Percentiles rank a stretch among this genome's conserved stretches.
Conservation (phyloP, 2,797 vertebrate species). For the Fundulus diaphanus region DNA sequence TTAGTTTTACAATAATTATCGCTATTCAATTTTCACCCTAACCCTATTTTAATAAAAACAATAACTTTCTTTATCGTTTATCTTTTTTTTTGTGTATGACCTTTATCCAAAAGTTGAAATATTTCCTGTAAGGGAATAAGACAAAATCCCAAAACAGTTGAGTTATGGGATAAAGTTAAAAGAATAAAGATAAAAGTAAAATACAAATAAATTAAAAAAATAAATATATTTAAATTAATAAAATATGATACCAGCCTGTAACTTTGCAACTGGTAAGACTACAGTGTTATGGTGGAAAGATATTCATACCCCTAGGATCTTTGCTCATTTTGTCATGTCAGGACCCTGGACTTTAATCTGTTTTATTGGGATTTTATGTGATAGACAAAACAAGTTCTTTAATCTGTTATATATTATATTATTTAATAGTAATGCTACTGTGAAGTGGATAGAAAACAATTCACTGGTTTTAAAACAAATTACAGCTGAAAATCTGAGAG, state of each 20-base stretch:
- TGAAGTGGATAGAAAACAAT: background rate
- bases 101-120: background rate
- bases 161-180: too few relatives aligned
- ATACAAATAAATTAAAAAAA: too few relatives aligned
- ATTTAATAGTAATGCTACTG: background rate
- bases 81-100: background rate
- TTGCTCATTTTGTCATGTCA: background rate
- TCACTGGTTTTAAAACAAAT: background rate
- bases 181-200: too few relatives aligned
- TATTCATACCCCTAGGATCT: background rate
- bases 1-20: background rate
- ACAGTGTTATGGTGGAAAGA: background rate
- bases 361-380: background rate
- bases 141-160: background rate
- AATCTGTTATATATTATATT: background rate
- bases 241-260: background rate
- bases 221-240: background rate
- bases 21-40: background rate
- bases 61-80: background rate
- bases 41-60: background rate
- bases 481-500: background rate
- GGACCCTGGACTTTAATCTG: background rate
- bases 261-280: background rate
- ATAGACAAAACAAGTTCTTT: background rate
- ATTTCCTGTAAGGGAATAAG: background rate